These are phyloP conservation scores for Apogon hyalosoma DNA, from an alignment of 2,797 vertebrate genomes.

Conservation along the genomic window DNA sequence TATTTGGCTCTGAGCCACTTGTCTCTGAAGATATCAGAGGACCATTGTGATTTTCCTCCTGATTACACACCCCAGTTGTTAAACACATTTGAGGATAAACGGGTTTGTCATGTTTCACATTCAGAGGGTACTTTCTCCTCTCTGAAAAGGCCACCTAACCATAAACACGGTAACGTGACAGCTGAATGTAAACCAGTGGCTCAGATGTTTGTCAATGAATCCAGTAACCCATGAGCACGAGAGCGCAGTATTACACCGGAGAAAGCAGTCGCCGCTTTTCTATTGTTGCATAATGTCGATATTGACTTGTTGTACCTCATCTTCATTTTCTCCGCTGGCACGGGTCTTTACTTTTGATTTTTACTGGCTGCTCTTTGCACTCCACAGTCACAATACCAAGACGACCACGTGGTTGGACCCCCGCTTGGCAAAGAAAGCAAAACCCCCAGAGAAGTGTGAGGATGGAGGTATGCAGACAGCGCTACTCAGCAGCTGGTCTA, in stretches of 20 bases:
- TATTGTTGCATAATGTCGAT: not conserved
- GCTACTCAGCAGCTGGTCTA: conserved; percentile 32
- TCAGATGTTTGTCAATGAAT: conserved; percentile 40
- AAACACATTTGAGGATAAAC: conserved; percentile 59
- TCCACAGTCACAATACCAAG: conserved; percentile 94
- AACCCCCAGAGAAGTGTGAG: conserved; percentile 97
- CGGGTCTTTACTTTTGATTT: conserved; percentile 25
- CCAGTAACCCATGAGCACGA: conserved; percentile 11
- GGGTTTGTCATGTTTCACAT: conserved; percentile 65
- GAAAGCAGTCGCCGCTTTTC: not conserved
- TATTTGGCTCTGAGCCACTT: conserved; percentile 63
- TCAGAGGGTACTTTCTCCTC: conserved; percentile 23
- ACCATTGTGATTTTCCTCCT: conserved; percentile 71
- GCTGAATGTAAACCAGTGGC: conserved; percentile 40
- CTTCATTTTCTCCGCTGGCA: conserved; percentile 15
- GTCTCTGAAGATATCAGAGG: conserved; percentile 62
- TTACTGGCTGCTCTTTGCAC: conserved; percentile 56
- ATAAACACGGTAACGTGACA: conserved; percentile 47
- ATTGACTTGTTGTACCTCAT: conserved; percentile 16
- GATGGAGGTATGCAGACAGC: conserved; percentile 89
- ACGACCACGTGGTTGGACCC: conserved; percentile 98
- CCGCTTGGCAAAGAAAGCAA: conserved; percentile 95
- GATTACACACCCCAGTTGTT: conserved; percentile 69
- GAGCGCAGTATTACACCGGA: conserved; percentile 22
- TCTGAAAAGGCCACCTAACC: conserved; percentile 54